Percentiles rank a stretch among this genome's conserved stretches.
phyloP scores from a whole-genome alignment of 1,140 invertebrate genomes.

The Alviniconcha marisindica region DNA sequence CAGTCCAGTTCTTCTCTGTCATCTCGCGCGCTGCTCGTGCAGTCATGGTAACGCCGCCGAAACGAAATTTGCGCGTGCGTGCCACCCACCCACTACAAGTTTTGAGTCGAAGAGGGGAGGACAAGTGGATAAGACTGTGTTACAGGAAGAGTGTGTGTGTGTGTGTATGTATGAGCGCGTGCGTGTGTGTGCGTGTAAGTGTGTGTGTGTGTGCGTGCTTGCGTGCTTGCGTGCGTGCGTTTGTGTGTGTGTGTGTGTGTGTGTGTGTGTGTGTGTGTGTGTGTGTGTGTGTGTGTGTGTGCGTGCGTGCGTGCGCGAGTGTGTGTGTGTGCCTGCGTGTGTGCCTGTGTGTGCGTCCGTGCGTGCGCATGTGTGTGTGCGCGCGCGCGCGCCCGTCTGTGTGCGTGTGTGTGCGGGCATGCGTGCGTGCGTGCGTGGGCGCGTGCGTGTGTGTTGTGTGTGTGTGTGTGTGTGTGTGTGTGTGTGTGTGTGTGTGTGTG shows the following conservation, averaged over 20 bases:
- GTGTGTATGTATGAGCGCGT: not conserved
- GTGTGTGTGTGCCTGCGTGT: not conserved
- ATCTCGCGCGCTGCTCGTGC: not conserved
- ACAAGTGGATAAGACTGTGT: not conserved
- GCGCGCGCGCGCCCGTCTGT: not conserved
- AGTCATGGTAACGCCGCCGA: not conserved
- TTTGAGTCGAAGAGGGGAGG: not conserved
- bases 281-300: slow-evolving; percentile 17
- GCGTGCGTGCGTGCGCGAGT: not conserved
- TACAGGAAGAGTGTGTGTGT: not conserved
- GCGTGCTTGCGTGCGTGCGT: not conserved
- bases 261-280: slow-evolving; percentile 13
- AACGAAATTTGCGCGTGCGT: not conserved
- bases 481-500: too few relatives aligned
- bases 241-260: not conserved
- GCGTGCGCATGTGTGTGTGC: not conserved
- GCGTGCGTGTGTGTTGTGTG: too few relatives aligned
- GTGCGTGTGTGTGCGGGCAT: not conserved
- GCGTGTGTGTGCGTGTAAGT: not conserved
- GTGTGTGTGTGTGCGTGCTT: slow-evolving; percentile 15
- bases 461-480: too few relatives aligned
- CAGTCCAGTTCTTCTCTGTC: too few relatives aligned
- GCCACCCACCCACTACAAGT: too few relatives aligned
- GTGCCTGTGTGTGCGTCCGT: slow-evolving; percentile 13
- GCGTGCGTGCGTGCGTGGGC: not conserved